A percentile compares a stretch with the other conserved stretches of the same genome.
Evolutionary conservation across 2,888 invertebrate genomes (phyloP).

Genomic region (Caenorhabditis japonica): DNA sequence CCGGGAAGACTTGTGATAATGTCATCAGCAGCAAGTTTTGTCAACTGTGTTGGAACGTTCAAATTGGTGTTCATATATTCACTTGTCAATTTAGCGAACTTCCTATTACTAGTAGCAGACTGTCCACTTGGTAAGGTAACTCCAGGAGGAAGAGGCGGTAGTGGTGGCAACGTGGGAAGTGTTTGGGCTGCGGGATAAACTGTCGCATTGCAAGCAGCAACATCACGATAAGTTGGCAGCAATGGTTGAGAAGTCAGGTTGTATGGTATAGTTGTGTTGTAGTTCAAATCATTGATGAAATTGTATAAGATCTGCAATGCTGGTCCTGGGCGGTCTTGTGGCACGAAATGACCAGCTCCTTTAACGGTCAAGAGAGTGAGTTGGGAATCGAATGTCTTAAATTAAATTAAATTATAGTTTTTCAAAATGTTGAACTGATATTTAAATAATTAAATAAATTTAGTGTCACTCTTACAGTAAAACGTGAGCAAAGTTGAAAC

Average conservation of each 20-base stretch:
- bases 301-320: constrained; percentile 84
- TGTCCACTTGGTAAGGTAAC: constrained; percentile 46
- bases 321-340: constrained; percentile 86
- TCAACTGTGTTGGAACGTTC: constrained; percentile 43
- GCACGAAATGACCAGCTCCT: constrained; percentile 86
- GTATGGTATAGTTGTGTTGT: constrained; percentile 35
- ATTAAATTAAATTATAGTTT: no score
- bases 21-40: constrained; percentile 41
- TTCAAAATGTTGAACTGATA: no score
- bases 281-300: constrained; percentile 78
- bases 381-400: constrained; percentile 47
- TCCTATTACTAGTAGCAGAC: no score
- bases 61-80: constrained; percentile 31
- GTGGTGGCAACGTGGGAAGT: constrained; percentile 40
- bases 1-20: constrained; percentile 53
- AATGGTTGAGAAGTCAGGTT: constrained; percentile 17
- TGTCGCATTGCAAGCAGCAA: constrained; percentile 17
- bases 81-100: not conserved
- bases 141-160: constrained; percentile 53
- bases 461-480: no score
- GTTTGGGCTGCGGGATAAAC: constrained; percentile 41
- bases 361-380: constrained; percentile 69
- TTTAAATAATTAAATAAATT: no score
- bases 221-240: constrained; percentile 27
- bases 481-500: no score